Evolutionary conservation across 2,888 invertebrate species (phyloP).

Genomic region (Tinea pellionella): DNA sequence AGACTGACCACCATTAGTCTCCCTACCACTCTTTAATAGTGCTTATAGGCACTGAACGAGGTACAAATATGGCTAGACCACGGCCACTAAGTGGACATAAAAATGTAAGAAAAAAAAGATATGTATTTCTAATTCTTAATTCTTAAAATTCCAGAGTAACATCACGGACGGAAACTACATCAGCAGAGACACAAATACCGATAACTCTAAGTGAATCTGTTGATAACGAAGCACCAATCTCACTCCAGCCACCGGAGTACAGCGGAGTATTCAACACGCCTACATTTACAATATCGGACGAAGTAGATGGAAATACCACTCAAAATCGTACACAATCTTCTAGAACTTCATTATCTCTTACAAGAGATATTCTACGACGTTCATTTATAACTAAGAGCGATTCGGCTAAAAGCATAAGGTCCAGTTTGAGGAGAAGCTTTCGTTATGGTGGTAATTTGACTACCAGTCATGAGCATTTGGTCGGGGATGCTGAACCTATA

Average conservation of each 20-base stretch:
- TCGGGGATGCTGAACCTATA: conserved; percentile 72
- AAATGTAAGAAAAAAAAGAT: too few species aligned
- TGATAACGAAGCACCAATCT: conserved; percentile 30
- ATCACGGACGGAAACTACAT: conserved; percentile 29
- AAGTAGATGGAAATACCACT: conserved; percentile 28
- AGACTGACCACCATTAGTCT: too few species aligned
- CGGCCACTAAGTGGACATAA: too few species aligned
- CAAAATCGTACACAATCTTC: conserved; percentile 24
- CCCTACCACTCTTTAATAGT: too few species aligned
- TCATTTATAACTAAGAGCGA: conserved; percentile 23
- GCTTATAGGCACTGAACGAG: too few species aligned
- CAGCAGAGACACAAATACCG: conserved; percentile 36
- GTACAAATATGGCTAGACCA: too few species aligned
- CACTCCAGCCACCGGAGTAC: conserved; percentile 34
- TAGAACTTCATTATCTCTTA: conserved; percentile 38
- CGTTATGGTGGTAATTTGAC: conserved; percentile 50
- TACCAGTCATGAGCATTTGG: conserved; percentile 70
- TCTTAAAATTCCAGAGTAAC: conserved; percentile 43
- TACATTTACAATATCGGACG: conserved; percentile 41
- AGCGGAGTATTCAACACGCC: conserved; percentile 32
- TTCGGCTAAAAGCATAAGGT: conserved; percentile 37
- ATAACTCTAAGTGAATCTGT: conserved; percentile 55
- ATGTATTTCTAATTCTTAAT: too few species aligned
- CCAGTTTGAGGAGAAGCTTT: conserved; percentile 52
- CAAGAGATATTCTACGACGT: conserved; percentile 44